phyloP scores from a whole-genome alignment of 2,113 vertebrate species.

The Cettia cetti region DNA sequence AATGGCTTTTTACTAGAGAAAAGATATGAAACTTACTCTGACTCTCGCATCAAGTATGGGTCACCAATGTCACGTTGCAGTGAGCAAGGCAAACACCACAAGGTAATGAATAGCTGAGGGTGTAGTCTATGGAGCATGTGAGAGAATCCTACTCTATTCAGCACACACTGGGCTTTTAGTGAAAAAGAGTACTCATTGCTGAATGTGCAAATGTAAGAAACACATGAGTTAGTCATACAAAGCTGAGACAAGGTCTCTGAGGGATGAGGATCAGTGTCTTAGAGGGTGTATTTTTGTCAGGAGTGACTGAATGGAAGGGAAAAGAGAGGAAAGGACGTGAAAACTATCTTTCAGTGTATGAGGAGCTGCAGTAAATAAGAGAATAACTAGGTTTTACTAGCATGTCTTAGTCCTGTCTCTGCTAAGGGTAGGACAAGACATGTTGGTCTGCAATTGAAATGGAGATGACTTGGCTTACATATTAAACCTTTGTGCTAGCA shows the following conservation, averaged over 20 bases:
- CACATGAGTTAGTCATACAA: not conserved
- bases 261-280: not conserved
- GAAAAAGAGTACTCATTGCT: not conserved
- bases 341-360: not conserved
- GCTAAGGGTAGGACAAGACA: not conserved
- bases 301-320: not conserved
- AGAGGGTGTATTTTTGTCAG: not conserved
- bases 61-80: not conserved
- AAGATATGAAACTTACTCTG: not conserved
- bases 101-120: not conserved
- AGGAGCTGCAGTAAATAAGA: not conserved
- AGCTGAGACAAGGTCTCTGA: not conserved
- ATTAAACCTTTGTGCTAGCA: not conserved
- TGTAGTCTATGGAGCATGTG: not conserved
- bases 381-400: not conserved
- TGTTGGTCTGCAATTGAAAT: not conserved
- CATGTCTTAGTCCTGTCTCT: not conserved
- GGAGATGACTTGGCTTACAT: not conserved
- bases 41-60: not conserved
- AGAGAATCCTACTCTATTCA: not conserved
- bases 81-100: not conserved
- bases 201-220: not conserved
- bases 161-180: not conserved
- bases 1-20: not conserved
- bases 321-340: not conserved